Conservation (phyloP, 2,888 invertebrate genomes). For the Leucoma salicis region DNA sequence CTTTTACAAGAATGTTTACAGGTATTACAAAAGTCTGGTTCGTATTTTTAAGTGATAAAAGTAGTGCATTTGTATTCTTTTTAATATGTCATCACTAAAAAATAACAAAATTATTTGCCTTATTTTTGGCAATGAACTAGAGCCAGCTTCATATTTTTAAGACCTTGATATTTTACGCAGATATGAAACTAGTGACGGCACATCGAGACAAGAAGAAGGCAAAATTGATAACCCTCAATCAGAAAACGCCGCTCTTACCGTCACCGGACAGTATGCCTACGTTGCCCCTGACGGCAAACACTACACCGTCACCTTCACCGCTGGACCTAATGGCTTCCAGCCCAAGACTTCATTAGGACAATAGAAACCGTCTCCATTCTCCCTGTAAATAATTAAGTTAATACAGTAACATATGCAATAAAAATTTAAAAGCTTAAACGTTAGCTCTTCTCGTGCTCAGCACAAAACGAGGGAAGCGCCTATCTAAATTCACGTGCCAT, state of each 20-base stretch:
- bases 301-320: constrained; percentile 84
- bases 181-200: constrained; percentile 86
- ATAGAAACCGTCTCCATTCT: constrained; percentile 21
- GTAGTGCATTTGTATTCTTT: too few species aligned
- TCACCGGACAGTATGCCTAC: constrained; percentile 84
- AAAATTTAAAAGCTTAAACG: constrained; percentile 22
- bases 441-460: constrained; percentile 48
- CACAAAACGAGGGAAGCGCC: constrained; percentile 31
- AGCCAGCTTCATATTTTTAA: background rate
- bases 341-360: constrained; percentile 79
- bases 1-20: constrained; percentile 7
- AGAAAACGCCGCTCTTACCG: constrained; percentile 84
- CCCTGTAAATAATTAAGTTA: constrained; percentile 33
- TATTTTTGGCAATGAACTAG: too few species aligned
- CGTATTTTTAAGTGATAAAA: background rate
- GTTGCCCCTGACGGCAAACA: constrained; percentile 85
- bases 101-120: background rate
- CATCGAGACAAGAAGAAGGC: constrained; percentile 84
- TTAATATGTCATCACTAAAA: background rate
- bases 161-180: constrained; percentile 45
- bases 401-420: constrained; percentile 26
- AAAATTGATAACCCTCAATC: constrained; percentile 84
- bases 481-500: constrained; percentile 71
- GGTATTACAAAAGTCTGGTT: background rate
- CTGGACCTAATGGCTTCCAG: constrained; percentile 84